Evolutionary conservation across 1,140 invertebrate genomes (phyloP).

Genomic region (Diorhabda carinulata): DNA sequence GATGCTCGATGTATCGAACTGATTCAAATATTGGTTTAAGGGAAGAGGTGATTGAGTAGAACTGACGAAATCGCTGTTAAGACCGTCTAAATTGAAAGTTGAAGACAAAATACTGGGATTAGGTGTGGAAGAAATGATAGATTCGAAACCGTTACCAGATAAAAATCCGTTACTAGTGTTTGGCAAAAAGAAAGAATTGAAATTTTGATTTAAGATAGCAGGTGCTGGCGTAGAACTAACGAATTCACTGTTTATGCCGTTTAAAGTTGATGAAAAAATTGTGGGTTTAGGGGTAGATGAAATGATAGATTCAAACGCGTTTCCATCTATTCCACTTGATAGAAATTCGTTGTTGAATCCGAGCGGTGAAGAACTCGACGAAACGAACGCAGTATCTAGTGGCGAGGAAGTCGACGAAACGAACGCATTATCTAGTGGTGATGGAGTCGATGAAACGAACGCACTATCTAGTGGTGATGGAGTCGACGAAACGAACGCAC

Average conservation of each 20-base stretch:
- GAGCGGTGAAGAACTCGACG: too few species aligned
- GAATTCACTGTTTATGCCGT: not conserved
- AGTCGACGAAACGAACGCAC: not conserved
- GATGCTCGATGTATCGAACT: not conserved
- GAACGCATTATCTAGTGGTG: slow-evolving; percentile 1
- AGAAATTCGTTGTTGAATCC: not conserved
- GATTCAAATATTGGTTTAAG: not conserved
- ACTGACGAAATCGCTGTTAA: not conserved
- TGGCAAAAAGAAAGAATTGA: not conserved
- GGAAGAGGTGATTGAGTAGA: not conserved
- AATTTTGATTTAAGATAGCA: not conserved
- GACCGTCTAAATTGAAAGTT: too few species aligned
- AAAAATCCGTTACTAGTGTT: not conserved
- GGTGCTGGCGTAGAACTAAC: slow-evolving; percentile 1
- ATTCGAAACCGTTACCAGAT: not conserved
- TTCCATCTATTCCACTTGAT: not conserved
- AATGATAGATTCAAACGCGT: not conserved
- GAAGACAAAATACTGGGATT: slow-evolving; percentile 3
- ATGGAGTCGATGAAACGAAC: not conserved
- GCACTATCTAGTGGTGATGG: not conserved
- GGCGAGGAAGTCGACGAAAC: not conserved
- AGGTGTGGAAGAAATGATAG: not conserved
- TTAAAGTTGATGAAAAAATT: not conserved
- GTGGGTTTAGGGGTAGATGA: not conserved
- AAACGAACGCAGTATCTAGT: not conserved